Conservation (phyloP, 2,113 vertebrate genomes). For the Potamarius usumacintae region DNA sequence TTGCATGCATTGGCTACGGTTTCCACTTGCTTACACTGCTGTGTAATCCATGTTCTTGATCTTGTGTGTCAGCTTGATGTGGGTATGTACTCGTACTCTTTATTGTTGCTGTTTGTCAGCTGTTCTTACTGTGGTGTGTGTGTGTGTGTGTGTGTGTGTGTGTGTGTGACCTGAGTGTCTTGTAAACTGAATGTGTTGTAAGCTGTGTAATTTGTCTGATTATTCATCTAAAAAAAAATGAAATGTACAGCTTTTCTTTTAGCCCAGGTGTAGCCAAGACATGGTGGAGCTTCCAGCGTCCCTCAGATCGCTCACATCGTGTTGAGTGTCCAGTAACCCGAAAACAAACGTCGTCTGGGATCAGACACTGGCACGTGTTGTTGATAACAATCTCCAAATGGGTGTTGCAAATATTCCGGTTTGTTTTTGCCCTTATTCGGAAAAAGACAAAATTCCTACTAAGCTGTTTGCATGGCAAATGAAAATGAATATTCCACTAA, state of each 20-base stretch:
- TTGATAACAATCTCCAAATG: background rate
- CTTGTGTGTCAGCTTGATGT: conserved; percentile 32
- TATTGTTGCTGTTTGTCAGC: background rate
- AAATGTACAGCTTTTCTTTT: conserved; percentile 23
- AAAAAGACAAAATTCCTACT: too few species aligned
- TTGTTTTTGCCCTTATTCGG: too few species aligned
- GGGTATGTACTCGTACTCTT: conserved; percentile 22
- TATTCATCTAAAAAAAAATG: conserved; percentile 1
- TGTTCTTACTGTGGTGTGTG: background rate
- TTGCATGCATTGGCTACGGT: conserved; percentile 44
- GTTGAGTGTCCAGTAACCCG: background rate
- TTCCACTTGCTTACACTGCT: conserved; percentile 44
- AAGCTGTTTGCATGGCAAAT: too few species aligned
- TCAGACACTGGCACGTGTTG: background rate
- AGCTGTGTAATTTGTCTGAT: background rate
- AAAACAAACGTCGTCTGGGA: background rate
- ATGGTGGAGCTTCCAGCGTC: background rate
- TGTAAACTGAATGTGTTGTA: conserved; percentile 2
- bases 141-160: too few species aligned
- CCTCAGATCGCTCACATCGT: background rate
- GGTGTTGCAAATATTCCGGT: too few species aligned
- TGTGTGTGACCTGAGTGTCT: background rate
- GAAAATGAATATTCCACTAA: too few species aligned
- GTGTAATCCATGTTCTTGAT: conserved; percentile 27
- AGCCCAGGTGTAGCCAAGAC: background rate